phyloP scores from a whole-genome alignment of 2,113 vertebrate species.

The Melanostigma gelatinosum region DNA sequence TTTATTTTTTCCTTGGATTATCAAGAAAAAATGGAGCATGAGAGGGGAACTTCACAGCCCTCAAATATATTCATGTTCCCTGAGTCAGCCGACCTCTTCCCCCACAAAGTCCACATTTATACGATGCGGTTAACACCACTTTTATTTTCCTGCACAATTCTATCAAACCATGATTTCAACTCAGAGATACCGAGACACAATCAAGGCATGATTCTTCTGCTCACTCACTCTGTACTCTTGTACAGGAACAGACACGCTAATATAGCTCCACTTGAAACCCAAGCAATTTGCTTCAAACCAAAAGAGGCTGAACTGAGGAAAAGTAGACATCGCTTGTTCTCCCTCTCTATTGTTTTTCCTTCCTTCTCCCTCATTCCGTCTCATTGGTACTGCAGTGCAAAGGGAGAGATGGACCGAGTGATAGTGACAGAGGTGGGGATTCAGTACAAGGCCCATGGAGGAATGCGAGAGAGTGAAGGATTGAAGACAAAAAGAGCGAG shows the following conservation, averaged over 20 bases:
- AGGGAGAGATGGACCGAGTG: conserved; percentile 65
- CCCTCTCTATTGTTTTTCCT: conserved; percentile 2
- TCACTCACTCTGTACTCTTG: conserved; percentile 31
- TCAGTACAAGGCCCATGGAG: conserved; percentile 64
- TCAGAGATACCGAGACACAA: conserved; percentile 48
- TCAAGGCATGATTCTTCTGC: conserved; percentile 22
- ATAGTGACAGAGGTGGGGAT: conserved; percentile 62
- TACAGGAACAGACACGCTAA: conserved; percentile 28
- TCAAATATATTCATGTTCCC: conserved; percentile 58
- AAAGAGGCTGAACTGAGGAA: conserved; percentile 49
- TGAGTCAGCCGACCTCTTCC: conserved; percentile 48
- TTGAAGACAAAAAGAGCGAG: conserved; percentile 71
- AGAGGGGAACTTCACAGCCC: conserved; percentile 40
- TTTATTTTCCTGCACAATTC: conserved; percentile 25
- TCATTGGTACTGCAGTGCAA: conserved; percentile 52
- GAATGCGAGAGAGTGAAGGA: conserved; percentile 65
- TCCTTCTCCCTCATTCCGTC: conserved; percentile 12
- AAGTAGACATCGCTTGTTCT: conserved; percentile 36
- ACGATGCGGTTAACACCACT: conserved; percentile 38
- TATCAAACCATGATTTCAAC: conserved; percentile 48
- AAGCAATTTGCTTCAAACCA: conserved; percentile 57
- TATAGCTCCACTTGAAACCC: conserved; percentile 57
- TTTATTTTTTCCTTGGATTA: conserved; percentile 70
- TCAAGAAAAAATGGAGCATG: conserved; percentile 50
- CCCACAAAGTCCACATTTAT: conserved; percentile 55